These are phyloP conservation scores for Callosobruchus maculatus DNA, from an alignment of 2,888 invertebrate genomes.

Conservation along the genomic window DNA sequence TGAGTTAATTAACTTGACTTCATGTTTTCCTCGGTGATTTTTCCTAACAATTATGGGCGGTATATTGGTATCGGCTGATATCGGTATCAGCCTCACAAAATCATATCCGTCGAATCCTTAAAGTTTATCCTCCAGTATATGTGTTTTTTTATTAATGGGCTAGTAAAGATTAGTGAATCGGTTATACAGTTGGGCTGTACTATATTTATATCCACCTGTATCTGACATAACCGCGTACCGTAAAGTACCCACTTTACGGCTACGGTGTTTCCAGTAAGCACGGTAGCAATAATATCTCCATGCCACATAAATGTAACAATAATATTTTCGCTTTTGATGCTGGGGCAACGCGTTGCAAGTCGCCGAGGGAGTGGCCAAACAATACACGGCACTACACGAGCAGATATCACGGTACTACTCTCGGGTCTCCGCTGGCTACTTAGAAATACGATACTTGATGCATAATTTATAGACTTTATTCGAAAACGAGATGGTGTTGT, in stretches of 20 bases:
- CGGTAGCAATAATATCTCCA: not conserved
- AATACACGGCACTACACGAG: not conserved
- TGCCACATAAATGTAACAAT: not conserved
- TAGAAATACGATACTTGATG: not conserved
- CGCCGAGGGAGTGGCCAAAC: not conserved
- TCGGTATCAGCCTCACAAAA: too few species aligned
- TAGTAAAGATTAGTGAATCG: too few species aligned
- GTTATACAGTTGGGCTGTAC: too few species aligned
- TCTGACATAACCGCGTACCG: not conserved
- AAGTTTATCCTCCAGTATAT: too few species aligned
- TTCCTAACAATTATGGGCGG: too few species aligned
- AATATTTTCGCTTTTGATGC: not conserved
- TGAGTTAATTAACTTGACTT: too few species aligned
- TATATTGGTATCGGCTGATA: too few species aligned
- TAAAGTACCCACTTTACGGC: not conserved
- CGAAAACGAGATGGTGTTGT: not conserved
- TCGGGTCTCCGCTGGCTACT: too few species aligned
- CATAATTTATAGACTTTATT: not conserved
- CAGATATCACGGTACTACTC: not conserved
- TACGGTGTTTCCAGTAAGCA: not conserved
- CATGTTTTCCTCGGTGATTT: too few species aligned
- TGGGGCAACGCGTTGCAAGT: not conserved
- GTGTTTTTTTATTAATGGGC: too few species aligned
- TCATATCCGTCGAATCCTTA: too few species aligned
- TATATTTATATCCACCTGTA: not conserved